A percentile compares a stretch with the other conserved stretches of the same genome.
Evolutionary conservation across 2,113 vertebrate genomes (phyloP).

Genomic region (Orientallactaga bullata): DNA sequence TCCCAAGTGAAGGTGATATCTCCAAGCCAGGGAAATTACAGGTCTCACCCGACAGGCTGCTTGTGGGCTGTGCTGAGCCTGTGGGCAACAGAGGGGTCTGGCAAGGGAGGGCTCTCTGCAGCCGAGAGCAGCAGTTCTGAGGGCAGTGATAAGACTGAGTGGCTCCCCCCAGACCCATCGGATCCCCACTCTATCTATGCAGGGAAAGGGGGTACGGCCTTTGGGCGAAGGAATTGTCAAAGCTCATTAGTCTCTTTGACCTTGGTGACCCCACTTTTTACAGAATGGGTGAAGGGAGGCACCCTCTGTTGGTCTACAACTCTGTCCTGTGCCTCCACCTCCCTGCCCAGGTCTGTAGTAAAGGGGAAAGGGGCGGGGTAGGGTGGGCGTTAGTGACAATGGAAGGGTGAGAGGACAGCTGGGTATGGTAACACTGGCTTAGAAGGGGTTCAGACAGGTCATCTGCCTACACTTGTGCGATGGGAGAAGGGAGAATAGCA

Average conservation of each 20-base stretch:
- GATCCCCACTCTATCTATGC: background rate
- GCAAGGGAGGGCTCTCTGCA: accelerated
- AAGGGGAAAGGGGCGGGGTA: background rate
- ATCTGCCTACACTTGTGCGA: background rate
- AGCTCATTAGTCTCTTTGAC: background rate
- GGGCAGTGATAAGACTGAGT: background rate
- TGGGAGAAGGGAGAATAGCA: accelerated
- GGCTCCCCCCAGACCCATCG: background rate
- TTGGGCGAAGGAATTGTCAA: accelerated
- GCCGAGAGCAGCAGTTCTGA: background rate
- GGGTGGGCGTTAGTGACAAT: background rate
- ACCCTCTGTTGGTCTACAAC: background rate
- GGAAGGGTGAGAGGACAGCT: background rate
- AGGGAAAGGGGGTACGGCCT: background rate
- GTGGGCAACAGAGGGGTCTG: no score
- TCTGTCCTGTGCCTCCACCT: background rate
- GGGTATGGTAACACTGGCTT: background rate
- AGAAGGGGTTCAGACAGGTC: background rate
- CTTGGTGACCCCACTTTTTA: background rate
- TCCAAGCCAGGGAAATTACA: background rate
- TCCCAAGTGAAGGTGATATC: background rate
- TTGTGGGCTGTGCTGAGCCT: background rate
- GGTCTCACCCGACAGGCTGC: background rate
- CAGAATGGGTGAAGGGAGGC: accelerated
- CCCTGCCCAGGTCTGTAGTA: background rate